Percentiles rank a stretch among this genome's conserved stretches.
phyloP scores from a whole-genome alignment of 2,888 invertebrate species.

The Ormia ochracea region DNA sequence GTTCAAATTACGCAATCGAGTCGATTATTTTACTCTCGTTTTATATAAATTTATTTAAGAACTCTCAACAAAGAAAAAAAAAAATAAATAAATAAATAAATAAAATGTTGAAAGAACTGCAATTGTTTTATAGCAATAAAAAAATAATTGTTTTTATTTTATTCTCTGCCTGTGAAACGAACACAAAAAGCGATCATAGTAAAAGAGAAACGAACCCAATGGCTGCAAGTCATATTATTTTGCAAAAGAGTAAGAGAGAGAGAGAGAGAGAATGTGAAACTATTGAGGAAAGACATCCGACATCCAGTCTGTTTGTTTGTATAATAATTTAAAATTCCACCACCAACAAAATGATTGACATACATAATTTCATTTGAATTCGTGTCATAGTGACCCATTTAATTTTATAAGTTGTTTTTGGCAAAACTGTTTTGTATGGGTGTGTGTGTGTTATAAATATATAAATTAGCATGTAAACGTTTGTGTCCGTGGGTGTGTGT shows the following conservation, averaged over 20 bases:
- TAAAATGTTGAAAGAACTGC: no score
- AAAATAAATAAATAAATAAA: neutral
- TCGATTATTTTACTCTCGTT: conserved; percentile 1
- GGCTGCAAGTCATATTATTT: neutral
- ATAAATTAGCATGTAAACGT: no score
- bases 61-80: neutral
- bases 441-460: neutral
- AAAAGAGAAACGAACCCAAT: neutral
- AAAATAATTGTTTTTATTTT: neutral
- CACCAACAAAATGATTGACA: conserved; percentile 34
- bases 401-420: neutral
- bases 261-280: neutral
- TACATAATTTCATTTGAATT: conserved; percentile 33
- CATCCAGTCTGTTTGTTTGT: neutral
- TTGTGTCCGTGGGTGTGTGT: no score
- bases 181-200: neutral
- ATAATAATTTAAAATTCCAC: conserved; percentile 13
- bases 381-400: conserved; percentile 46
- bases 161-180: neutral
- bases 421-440: neutral
- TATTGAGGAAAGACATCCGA: conserved; percentile 23
- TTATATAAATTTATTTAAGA: neutral
- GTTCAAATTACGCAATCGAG: conserved; percentile 24
- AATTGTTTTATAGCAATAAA: no score
- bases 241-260: neutral